phyloP scores from a whole-genome alignment of 2,797 vertebrate genomes.

The Sebastolobus alascanus region DNA sequence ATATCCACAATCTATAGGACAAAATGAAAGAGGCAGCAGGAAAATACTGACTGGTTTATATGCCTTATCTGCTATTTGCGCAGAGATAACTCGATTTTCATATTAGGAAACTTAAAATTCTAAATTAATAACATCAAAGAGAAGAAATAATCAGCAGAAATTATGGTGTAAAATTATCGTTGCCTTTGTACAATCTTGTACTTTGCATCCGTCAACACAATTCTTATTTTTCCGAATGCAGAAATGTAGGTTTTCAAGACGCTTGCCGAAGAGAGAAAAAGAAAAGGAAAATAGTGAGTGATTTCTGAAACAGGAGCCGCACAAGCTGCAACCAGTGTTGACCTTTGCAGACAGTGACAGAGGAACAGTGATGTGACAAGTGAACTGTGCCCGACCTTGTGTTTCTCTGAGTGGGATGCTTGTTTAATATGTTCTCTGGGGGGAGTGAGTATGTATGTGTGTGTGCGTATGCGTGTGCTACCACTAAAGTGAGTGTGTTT shows the following conservation, averaged over 20 bases:
- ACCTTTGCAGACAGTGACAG: slow-evolving; percentile 21
- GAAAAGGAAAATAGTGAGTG: neutral
- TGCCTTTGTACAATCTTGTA: neutral
- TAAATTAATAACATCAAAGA: neutral
- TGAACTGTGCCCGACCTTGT: slow-evolving; percentile 38
- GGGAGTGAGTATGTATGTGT: neutral
- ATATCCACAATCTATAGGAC: neutral
- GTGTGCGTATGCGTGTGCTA: neutral
- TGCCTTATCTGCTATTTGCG: neutral
- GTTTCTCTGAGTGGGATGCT: neutral
- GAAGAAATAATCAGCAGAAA: neutral
- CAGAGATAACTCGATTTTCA: neutral
- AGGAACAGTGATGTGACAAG: slow-evolving; percentile 9
- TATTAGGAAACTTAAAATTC: too few species aligned
- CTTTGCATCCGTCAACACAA: neutral
- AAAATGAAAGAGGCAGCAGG: neutral
- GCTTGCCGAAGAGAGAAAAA: neutral
- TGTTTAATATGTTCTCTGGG: slow-evolving; percentile 6
- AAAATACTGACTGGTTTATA: neutral
- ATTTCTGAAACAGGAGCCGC: neutral
- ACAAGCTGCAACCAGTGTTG: neutral
- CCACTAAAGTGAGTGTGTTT: neutral
- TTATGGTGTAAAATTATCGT: too few species aligned
- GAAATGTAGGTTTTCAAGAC: too few species aligned
- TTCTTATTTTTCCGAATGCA: neutral